Evolutionary conservation across 2,888 invertebrate genomes (phyloP), one percentile per base, ranked within the genome.

Genomic region (Trileptium ribeirensis): DNA sequence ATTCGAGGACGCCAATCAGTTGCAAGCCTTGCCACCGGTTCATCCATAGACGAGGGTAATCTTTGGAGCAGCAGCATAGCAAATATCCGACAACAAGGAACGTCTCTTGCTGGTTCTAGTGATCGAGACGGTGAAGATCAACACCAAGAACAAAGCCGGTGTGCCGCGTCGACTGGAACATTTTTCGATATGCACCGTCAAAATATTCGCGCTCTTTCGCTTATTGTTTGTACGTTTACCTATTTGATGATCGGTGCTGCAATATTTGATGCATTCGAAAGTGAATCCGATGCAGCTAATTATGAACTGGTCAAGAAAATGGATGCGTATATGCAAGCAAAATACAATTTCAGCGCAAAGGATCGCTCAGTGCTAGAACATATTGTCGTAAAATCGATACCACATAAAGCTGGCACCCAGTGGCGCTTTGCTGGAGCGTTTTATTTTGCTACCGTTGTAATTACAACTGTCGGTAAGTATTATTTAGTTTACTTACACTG

Each of bases 361-460:
- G 98, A 98, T 90, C 97, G 95, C 89, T 92, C 93, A 85, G 94
- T 95, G 93, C 84, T 90, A 80, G 86, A 87, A 79, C 94, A 95
- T 86, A 94, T 97, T 29, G 95, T 97, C 82, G 94, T 95, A 84
- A 95, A 95, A 89, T 95, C 94, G 87, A 96, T 97, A 87, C 97
- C 98, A 0, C 97, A 97, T 89, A 95, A 95, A 89, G 95, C 97
- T 0, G 98, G 98, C 0, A 96, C 95, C 0, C 99, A 99, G 90
- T 99, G 98, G 98, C 97, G 97, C 90, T 98, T 98, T 89, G 95
- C 97, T 0, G 98, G 98, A 64, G 97, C 98, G 84, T 97, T 98
- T 79, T 98, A 98, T 90, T 99, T 99, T 89, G 97, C 97, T 88
- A 95, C 96, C 0, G 97, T 97, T 0, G 96, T 98, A 0, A 96